These are phyloP conservation scores for Sebastes cheni DNA, from an alignment of 2,797 vertebrate species.

Conservation along the genomic window DNA sequence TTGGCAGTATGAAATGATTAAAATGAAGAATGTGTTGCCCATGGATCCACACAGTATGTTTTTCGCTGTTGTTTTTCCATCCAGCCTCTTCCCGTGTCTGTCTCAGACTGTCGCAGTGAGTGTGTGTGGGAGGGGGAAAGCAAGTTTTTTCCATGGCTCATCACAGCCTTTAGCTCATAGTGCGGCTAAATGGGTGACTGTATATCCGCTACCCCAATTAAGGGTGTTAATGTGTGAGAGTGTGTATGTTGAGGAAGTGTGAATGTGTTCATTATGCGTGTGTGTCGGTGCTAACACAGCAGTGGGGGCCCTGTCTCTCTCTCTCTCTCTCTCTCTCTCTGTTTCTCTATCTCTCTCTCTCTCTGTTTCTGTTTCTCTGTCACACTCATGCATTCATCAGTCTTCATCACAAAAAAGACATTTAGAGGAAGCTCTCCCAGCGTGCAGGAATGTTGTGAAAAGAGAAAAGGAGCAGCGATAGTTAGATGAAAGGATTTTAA, in stretches of 20 bases:
- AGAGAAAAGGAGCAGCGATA: background rate
- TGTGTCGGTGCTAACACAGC: conserved; percentile 24
- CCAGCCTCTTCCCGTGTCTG: conserved; percentile 58
- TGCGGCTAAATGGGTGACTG: conserved; percentile 72
- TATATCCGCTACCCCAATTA: conserved; percentile 73
- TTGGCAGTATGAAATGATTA: conserved; percentile 10
- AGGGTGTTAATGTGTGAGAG: conserved; percentile 74
- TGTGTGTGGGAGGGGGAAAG: conserved; percentile 68
- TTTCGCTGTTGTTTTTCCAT: conserved; percentile 57
- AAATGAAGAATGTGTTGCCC: conserved; percentile 16
- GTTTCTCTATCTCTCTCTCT: background rate
- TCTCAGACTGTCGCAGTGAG: conserved; percentile 74
- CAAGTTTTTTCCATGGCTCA: conserved; percentile 60
- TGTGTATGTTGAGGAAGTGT: conserved; percentile 55
- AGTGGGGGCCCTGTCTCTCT: conserved; percentile 12
- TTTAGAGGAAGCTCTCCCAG: background rate
- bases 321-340: background rate
- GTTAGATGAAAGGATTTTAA: background rate
- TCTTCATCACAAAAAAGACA: conserved; percentile 17
- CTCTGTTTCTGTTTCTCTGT: background rate
- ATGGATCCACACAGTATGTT: conserved; percentile 47
- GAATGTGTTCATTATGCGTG: conserved; percentile 32
- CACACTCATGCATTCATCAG: conserved; percentile 32
- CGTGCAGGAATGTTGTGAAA: background rate
- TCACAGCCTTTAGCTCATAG: conserved; percentile 69